Base-by-base conservation (phyloP, 1,140 invertebrate species). In the Macrotrachela quadricornifera region DNA sequence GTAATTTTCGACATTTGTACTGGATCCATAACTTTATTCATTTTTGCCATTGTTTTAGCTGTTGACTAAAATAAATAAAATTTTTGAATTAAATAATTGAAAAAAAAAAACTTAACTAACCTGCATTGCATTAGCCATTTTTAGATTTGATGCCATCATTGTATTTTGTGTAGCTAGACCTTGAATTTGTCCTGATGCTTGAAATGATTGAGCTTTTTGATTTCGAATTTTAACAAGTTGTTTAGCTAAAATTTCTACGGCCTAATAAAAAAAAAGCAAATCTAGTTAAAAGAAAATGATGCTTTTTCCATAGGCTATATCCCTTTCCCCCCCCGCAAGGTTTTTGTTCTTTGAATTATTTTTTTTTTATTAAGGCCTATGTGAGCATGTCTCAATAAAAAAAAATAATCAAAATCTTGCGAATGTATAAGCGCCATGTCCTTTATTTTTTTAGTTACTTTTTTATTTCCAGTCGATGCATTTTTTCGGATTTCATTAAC, bases 1-100 rank as follows among this genome's bases (percentile, higher is more conserved):
- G 87, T 78, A 47, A 79, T 81, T 58, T 79, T 79, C 6, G 79
- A 78, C 17, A 87, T 76, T 63, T 84, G 77, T 63, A 81, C 78
- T 38, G 85, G 82, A 57, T 85, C 82, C 77, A 88, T 79, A 6
- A 84, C 69, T 62, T 80, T 81, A 63, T 91, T 88, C 76, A 88
- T 85, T 57, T 75, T 73, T 13, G 76, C 77, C 84, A 91, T 87
- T 1, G 84, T 82, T 69, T 74, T 16, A 17, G 6, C 10, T 10
- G 38, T 30, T 17, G 36, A 11, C 15, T n/a, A 42, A 42, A 16
- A 36, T 54, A 41, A 14, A 39, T 55, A 13, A 39, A 9, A 41
- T 13, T 48, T 41, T 11, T 16, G 30, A 48, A 36, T 40, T 46
- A 6, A 16, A n/a, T n/a, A 14, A 4, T 21, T 30, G 18, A 38